Conservation (phyloP, 2,888 invertebrate species). For the Alentia gelatinosa region DNA sequence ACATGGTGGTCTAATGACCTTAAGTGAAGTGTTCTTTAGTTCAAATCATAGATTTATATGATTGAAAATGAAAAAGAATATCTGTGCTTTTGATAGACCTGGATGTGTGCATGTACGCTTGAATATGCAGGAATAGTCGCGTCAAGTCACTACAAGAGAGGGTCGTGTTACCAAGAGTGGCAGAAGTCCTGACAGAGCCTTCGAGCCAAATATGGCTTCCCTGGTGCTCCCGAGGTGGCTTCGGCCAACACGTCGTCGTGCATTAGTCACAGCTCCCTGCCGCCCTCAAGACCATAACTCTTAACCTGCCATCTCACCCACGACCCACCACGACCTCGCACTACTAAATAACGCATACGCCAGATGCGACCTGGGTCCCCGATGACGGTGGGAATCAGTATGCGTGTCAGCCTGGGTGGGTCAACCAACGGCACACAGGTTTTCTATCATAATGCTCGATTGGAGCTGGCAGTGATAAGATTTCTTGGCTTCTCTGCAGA, state of each 20-base stretch:
- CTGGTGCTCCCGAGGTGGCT: background rate
- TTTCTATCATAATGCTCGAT: background rate
- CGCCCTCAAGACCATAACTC: background rate
- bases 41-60: too few species aligned
- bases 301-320: background rate
- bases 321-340: background rate
- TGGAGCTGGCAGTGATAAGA: slow-evolving; percentile 15
- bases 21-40: too few species aligned
- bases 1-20: too few species aligned
- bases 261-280: background rate
- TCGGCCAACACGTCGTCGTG: background rate
- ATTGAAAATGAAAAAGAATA: too few species aligned
- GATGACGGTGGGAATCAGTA: background rate
- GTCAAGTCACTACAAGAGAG: too few species aligned
- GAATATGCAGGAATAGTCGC: too few species aligned
- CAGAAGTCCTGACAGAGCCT: background rate
- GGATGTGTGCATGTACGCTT: too few species aligned
- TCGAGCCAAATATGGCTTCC: background rate
- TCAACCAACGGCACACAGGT: background rate
- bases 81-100: too few species aligned
- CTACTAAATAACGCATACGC: too few species aligned
- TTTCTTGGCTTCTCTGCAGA: background rate
- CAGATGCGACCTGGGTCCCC: background rate
- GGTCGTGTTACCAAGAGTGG: background rate
- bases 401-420: background rate